Percentiles rank a stretch among this genome's conserved stretches.
These are phyloP conservation scores for Sturnira hondurensis DNA, from an alignment of 2,113 vertebrate species.

Conservation along the genomic window DNA sequence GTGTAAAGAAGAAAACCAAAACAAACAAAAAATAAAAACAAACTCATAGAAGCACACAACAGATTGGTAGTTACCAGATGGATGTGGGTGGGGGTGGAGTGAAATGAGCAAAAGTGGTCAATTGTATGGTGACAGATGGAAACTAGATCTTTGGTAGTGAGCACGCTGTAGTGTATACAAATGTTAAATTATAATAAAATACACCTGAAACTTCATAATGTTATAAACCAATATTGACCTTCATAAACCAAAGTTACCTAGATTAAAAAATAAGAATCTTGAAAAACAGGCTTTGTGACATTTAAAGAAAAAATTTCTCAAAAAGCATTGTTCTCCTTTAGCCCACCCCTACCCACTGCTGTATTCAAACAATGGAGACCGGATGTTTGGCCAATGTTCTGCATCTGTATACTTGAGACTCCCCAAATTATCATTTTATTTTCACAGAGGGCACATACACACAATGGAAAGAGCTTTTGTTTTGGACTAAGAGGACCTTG, in stretches of 20 bases:
- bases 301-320: not conserved
- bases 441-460: not conserved
- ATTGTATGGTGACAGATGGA: not conserved
- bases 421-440: not conserved
- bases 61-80: not conserved
- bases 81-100: not conserved
- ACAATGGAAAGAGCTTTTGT: not conserved
- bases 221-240: not conserved
- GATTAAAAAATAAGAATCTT: not conserved
- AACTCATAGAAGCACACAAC: not conserved
- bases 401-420: not conserved
- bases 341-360: not conserved
- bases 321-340: not conserved
- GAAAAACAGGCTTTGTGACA: not conserved
- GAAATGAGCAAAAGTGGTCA: not conserved
- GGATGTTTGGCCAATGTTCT: constrained; percentile 2
- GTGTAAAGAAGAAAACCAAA: not conserved
- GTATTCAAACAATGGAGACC: constrained; percentile 13
- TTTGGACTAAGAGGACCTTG: not conserved
- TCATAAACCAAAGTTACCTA: not conserved
- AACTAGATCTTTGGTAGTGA: not conserved
- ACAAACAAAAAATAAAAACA: not conserved
- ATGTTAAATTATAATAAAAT: not conserved
- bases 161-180: not conserved
- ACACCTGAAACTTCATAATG: not conserved